Percentiles rank a stretch among this genome's conserved stretches.
Conservation (phyloP, 2,797 vertebrate species). For the Novumbra hubbsi region DNA sequence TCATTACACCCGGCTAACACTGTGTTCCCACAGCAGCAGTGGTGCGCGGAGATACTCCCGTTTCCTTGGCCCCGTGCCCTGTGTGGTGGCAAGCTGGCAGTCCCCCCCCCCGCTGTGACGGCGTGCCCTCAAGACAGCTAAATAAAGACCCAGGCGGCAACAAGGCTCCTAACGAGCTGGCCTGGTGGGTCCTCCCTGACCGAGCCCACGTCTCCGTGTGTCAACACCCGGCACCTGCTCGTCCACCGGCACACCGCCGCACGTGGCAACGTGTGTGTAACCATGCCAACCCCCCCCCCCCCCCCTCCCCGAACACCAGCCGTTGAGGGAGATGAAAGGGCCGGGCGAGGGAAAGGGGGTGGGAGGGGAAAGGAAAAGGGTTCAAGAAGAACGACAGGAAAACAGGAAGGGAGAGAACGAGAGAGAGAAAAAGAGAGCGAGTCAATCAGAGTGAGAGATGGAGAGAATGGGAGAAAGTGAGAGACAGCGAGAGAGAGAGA, state of each 20-base stretch:
- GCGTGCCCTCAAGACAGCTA: conserved; percentile 20
- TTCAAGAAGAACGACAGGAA: background rate
- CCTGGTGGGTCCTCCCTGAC: conserved; percentile 52
- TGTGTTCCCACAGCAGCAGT: background rate
- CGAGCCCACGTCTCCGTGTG: conserved; percentile 50
- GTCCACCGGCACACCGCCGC: conserved; percentile 19
- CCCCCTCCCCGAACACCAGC: background rate
- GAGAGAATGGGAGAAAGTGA: background rate
- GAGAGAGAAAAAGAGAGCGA: background rate
- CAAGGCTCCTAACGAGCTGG: conserved; percentile 51
- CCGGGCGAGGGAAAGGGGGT: background rate
- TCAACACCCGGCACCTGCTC: conserved; percentile 55
- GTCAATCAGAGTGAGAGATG: background rate
- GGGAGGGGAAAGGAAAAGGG: background rate
- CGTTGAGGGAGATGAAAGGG: background rate
- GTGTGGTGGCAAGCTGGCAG: background rate
- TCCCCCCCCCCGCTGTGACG: conserved; percentile 49
- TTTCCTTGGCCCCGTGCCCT: background rate
- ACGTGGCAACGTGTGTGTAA: conserved; percentile 16
- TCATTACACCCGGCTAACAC: background rate
- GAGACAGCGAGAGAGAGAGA: background rate
- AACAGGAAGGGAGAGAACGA: background rate
- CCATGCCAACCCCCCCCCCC: background rate
- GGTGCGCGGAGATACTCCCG: background rate
- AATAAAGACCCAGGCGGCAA: conserved; percentile 56